Percentiles rank a stretch among this genome's conserved stretches.
Conservation (phyloP, 1,140 invertebrate species). For the Apis laboriosa region DNA sequence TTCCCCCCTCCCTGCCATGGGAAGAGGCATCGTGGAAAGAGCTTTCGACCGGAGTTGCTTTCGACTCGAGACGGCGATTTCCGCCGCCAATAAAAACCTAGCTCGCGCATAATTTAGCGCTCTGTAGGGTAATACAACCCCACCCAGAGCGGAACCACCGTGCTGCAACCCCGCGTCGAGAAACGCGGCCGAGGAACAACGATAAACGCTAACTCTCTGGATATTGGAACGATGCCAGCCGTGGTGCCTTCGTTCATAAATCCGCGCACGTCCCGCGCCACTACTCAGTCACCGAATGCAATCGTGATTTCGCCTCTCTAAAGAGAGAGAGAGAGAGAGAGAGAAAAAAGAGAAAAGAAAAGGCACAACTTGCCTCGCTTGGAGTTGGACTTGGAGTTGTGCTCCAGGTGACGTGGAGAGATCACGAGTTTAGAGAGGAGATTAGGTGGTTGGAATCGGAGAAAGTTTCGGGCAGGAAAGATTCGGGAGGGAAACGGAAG, state of each 20-base stretch:
- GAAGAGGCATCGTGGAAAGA: conserved; percentile 9
- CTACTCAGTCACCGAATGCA: conserved; percentile 57
- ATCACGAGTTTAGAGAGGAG: too few relatives aligned
- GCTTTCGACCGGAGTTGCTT: conserved; percentile 24
- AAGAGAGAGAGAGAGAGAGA: neutral
- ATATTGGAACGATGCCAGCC: conserved; percentile 74
- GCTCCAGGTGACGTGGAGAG: too few relatives aligned
- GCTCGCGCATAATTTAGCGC: conserved; percentile 76
- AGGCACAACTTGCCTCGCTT: too few relatives aligned
- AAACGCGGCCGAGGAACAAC: conserved; percentile 56
- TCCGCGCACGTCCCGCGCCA: conserved; percentile 73
- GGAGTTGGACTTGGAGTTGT: too few relatives aligned
- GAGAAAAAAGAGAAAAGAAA: neutral
- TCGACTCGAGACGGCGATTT: conserved; percentile 64
- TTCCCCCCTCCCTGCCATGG: too few relatives aligned
- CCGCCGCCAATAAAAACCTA: conserved; percentile 73
- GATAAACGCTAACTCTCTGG: conserved; percentile 75
- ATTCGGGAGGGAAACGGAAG: too few relatives aligned
- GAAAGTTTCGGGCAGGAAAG: too few relatives aligned
- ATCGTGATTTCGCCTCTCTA: too few relatives aligned
- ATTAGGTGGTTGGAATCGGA: too few relatives aligned
- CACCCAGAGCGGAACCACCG: conserved; percentile 9
- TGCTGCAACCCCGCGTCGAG: conserved; percentile 57
- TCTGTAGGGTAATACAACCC: conserved; percentile 73
- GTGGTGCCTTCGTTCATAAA: conserved; percentile 73